phyloP scores from a whole-genome alignment of 2,888 invertebrate species.

The Steromphala cineraria region DNA sequence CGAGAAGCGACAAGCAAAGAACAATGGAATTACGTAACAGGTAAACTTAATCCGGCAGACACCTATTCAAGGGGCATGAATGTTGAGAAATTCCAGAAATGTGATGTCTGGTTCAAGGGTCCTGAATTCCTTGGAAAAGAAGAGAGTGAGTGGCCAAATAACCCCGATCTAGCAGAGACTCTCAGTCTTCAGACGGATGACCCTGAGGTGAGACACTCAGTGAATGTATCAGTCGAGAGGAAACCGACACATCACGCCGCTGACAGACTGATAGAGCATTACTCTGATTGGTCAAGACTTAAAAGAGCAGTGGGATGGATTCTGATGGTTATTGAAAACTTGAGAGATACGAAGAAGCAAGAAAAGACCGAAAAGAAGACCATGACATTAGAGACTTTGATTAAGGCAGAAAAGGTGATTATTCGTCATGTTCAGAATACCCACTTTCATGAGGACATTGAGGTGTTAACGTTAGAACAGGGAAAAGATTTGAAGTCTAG shows the following conservation, averaged over 20 bases:
- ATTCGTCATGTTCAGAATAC: no score
- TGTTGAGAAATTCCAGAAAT: background rate
- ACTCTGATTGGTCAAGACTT: background rate
- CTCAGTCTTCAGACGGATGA: no score
- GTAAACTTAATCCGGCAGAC: background rate
- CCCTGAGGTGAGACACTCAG: no score
- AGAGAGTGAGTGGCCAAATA: background rate
- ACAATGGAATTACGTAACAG: background rate
- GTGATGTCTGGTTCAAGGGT: background rate
- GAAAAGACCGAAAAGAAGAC: no score
- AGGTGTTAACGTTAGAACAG: no score
- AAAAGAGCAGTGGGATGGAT: background rate
- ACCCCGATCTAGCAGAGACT: background rate
- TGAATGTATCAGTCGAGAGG: no score
- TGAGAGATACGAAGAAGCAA: no score
- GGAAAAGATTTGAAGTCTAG: no score
- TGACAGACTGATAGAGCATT: background rate
- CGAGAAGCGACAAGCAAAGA: background rate
- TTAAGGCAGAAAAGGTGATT: no score
- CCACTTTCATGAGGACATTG: no score
- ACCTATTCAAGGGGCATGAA: background rate
- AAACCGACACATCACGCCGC: background rate
- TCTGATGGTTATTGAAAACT: background rate
- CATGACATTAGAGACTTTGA: no score
- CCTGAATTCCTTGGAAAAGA: background rate